Evolutionary conservation across 2,113 vertebrate species (phyloP), one percentile per base, ranked within the genome.

Genomic region (Setophaga petechia): DNA sequence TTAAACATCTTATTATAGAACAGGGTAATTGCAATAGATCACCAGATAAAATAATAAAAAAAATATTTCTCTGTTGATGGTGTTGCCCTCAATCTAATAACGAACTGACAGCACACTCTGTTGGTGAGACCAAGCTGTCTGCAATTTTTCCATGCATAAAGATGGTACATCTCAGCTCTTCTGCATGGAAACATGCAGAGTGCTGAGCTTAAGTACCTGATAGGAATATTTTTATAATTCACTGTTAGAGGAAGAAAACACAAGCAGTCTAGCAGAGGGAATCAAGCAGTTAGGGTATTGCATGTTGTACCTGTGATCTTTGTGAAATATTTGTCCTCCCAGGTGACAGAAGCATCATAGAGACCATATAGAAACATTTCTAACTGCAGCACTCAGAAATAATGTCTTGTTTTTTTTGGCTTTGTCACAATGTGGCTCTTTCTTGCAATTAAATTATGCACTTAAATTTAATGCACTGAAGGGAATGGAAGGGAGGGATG

Each of bases 41-140:
- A 93, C 57, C 76, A 93, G 68, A 94, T 91, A 91, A 90, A 92
- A 59, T 37, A 89, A 79, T 59, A 31, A 57, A 35, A 67, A 66
- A 59, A 72, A 6, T n/a, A 24, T 12, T 14, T 57, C 27, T 73
- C 55, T 62, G 54, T 44, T 44, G 67, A 44, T 76, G 71, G 22
- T 74, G 55, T 84, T 92, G 74, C 75, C 88, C 73, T 95, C 44
- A 30, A 11, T 81, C 61, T 77, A 95, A 79, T 93, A 84, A 58
- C 16, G 24, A 87, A 73, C 41, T 81, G 90, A 84, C 23, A 91
- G 95, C 84, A 74, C 62, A 46, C 91, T 87, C 91, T 88, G 73
- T 94, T 63, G 93, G 90, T 75, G 74, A 91, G 94, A 84, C 41
- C 75, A 89, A 72, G 75, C 54, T 93, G 74, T 83, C 72, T 33